Evolutionary conservation across 2,797 vertebrate species (phyloP).

Genomic region (Sebastes flavidus): DNA sequence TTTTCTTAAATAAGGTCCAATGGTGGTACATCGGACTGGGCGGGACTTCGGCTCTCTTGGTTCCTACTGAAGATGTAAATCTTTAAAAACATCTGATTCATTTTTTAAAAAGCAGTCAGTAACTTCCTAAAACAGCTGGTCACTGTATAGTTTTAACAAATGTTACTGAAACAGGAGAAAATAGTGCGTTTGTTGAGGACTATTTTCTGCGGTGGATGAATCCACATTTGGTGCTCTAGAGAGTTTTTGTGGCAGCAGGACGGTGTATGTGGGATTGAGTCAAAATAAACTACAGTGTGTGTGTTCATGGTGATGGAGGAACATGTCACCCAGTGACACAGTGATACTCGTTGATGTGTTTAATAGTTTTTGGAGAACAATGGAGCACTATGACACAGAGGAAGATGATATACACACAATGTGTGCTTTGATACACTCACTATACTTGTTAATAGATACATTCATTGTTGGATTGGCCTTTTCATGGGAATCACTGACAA

Average conservation of each 20-base stretch:
- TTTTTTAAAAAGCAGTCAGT: not conserved
- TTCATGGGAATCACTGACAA: not conserved
- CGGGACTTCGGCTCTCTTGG: not conserved
- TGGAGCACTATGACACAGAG: not conserved
- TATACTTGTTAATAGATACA: not conserved
- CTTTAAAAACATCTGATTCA: no score
- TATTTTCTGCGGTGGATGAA: no score
- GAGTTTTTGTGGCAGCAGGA: not conserved
- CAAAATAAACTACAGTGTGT: not conserved
- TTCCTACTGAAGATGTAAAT: no score
- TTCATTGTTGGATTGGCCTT: not conserved
- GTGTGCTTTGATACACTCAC: no score
- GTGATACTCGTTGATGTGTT: not conserved
- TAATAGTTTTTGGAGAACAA: not conserved
- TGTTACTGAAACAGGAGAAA: no score
- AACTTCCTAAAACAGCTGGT: not conserved
- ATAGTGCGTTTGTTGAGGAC: no score
- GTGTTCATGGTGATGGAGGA: not conserved
- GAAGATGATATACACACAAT: not conserved
- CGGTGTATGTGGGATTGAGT: not conserved
- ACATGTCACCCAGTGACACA: not conserved
- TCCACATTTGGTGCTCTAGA: not conserved
- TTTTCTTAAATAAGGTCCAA: not conserved
- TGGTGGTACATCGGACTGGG: not conserved
- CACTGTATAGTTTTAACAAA: not conserved